Base-by-base conservation (phyloP, 2,113 vertebrate species). In the Pipa parva region DNA sequence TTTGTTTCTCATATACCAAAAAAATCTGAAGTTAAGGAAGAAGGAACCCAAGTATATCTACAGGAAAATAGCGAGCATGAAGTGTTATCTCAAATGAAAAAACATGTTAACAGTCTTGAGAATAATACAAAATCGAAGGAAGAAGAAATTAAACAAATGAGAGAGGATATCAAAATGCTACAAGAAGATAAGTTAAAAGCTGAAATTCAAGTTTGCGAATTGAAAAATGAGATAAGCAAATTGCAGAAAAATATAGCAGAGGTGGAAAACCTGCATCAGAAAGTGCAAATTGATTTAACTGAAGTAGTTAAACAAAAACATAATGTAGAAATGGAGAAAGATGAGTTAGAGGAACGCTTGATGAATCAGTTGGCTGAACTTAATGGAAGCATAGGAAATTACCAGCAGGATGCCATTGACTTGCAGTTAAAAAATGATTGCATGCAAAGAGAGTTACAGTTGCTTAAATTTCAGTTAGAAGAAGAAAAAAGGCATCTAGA, bases 311-410 rank as follows among this genome's bases (percentile, higher is more conserved):
- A 71, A 37, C 79, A 87, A 60, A 89, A 87, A 28, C 74, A 83
- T 2, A 15, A 17, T 0, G 79, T 93, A 3, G 94, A 93, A 68
- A 72, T 79, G 0, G 96, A 99, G 72, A 99, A 96, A 56, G 97
- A 98, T 67, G 94, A 99, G 64, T 82, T 99, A 50, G 97, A 99
- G 79, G 97, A 99, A 72, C 83, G 89, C 59, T 85, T 99, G 28
- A 99, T 99, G 97, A 95, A 99, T 81, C 96, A 99, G 66, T 71
- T 99, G 77, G 95, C 97, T 48, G 93, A 97, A 80, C 90, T 99
- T 57, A 99, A 99, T 31, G 95, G 97, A 11, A 97, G 91, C 73
- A 97, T 99, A 26, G 97, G 94, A 2, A 91, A 93, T 80, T 98
- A 97, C 70, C 95, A 97, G 77, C 95, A 99, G 73, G 92, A 97